A percentile compares a stretch with the other conserved stretches of the same genome.
These are phyloP conservation scores for Casuarius casuarius DNA, from an alignment of 2,113 vertebrate genomes.

Conservation along the genomic window DNA sequence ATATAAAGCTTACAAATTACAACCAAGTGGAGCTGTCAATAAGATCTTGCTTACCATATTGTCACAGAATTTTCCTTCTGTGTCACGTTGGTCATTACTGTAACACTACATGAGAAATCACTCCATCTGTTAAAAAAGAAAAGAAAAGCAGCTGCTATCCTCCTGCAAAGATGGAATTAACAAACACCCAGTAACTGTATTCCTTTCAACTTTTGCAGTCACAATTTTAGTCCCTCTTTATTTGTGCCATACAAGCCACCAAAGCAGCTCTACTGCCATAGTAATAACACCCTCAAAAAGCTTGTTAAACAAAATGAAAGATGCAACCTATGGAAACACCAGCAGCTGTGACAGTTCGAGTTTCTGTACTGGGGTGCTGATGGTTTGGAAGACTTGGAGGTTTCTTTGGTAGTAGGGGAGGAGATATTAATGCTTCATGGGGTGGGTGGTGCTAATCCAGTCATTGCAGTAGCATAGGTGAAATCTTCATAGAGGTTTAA, in stretches of 20 bases:
- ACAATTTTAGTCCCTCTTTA: slow-evolving; percentile 72
- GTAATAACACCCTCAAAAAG: slow-evolving; percentile 37
- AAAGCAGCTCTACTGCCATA: slow-evolving; percentile 46
- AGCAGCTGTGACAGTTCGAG: background rate
- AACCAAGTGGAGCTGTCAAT: slow-evolving; percentile 75
- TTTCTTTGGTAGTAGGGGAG: background rate
- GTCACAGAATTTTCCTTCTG: slow-evolving; percentile 78
- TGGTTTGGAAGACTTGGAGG: background rate
- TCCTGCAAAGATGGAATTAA: slow-evolving; percentile 77
- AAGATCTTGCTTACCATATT: slow-evolving; percentile 78
- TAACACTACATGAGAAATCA: slow-evolving; percentile 82
- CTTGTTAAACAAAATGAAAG: background rate
- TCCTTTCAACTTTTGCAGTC: slow-evolving; percentile 74
- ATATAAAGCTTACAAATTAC: slow-evolving; percentile 49
- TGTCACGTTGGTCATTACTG: slow-evolving; percentile 77
- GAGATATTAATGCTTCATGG: background rate
- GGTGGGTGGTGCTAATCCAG: background rate
- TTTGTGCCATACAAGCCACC: slow-evolving; percentile 62
- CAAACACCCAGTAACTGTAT: slow-evolving; percentile 73
- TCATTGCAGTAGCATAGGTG: background rate
- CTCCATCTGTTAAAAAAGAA: slow-evolving; percentile 81
- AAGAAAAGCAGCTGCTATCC: slow-evolving; percentile 79
- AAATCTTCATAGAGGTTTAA: background rate
- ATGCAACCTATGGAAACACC: background rate
- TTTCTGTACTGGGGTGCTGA: background rate